phyloP scores from a whole-genome alignment of 2,888 invertebrate species.

The Baccha elongata region DNA sequence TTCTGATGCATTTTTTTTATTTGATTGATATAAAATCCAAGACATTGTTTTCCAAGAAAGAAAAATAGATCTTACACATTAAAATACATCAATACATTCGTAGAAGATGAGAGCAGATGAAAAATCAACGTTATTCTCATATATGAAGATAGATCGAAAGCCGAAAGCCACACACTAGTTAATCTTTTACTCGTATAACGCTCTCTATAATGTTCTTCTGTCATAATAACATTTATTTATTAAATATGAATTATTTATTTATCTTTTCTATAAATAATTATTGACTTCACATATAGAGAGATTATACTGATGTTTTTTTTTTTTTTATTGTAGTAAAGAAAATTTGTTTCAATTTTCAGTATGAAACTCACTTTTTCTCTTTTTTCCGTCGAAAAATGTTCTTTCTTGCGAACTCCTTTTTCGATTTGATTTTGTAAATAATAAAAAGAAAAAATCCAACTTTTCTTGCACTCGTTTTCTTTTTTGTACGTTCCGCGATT shows the following conservation, averaged over 20 bases:
- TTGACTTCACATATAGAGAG: constrained; percentile 23
- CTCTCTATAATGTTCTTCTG: constrained; percentile 24
- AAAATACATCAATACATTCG: neutral
- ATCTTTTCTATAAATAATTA: constrained; percentile 51
- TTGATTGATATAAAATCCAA: neutral
- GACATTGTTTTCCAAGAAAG: neutral
- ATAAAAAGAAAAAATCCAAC: constrained; percentile 31
- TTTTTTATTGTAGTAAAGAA: constrained; percentile 6
- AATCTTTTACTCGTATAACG: constrained; percentile 34
- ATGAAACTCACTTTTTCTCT: constrained; percentile 50
- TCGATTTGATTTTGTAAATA: constrained; percentile 44
- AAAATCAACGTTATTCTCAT: constrained; percentile 19
- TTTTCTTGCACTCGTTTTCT: constrained; percentile 55
- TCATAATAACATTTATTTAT: constrained; percentile 27
- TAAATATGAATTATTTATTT: constrained; percentile 31
- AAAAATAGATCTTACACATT: constrained; percentile 31
- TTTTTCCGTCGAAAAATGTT: constrained; percentile 13
- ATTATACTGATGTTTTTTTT: constrained; percentile 1
- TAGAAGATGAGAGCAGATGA: constrained; percentile 4
- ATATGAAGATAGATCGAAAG: constrained; percentile 22
- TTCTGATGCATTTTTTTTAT: neutral
- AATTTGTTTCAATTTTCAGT: constrained; percentile 2
- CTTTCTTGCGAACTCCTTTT: constrained; percentile 46
- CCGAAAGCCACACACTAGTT: constrained; percentile 57
- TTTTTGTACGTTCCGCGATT: constrained; percentile 65